A percentile compares a stretch with the other conserved stretches of the same genome.
Evolutionary conservation across 92 coral and sea anemone genomes (phyloP).

Genomic region (Nematostella vectensis): DNA sequence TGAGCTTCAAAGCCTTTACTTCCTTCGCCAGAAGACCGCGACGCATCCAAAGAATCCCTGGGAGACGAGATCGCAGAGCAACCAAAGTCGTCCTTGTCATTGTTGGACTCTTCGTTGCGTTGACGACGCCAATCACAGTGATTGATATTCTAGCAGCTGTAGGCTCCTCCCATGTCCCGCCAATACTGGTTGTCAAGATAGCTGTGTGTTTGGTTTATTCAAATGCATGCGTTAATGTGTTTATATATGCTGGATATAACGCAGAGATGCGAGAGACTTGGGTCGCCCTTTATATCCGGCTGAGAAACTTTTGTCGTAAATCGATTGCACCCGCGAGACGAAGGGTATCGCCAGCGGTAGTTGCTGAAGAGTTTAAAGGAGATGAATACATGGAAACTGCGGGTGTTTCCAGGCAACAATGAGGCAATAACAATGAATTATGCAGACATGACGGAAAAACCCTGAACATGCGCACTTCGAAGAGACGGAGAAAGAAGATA

Average conservation of each 20-base stretch:
- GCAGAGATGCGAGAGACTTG: conserved; percentile 75
- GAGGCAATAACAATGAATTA: no score
- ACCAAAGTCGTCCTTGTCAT: conserved; percentile 70
- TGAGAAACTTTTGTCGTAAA: conserved; percentile 8
- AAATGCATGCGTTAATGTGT: conserved; percentile 83
- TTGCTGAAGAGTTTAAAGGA: no score
- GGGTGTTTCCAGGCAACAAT: no score
- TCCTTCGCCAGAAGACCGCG: conserved; percentile 4
- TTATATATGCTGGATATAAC: conserved; percentile 87
- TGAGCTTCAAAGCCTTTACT: conserved; percentile 3
- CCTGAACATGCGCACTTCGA: no score
- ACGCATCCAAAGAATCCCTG: conserved; percentile 8
- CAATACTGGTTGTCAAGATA: conserved; percentile 58
- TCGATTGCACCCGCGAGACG: not conserved
- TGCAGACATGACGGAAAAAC: no score
- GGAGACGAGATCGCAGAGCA: conserved; percentile 54
- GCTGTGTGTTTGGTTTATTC: conserved; percentile 83
- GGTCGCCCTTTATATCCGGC: conserved; percentile 26
- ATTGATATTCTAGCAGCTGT: conserved; percentile 60
- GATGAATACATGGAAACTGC: not conserved
- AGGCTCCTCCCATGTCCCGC: conserved; percentile 52
- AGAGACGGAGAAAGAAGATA: no score
- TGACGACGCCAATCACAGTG: conserved; percentile 87
- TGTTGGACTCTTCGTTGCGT: conserved; percentile 68
- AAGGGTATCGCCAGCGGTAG: not conserved